These are phyloP conservation scores for Poicephalus meyeri DNA, from an alignment of 2,113 vertebrate genomes.

Conservation along the genomic window DNA sequence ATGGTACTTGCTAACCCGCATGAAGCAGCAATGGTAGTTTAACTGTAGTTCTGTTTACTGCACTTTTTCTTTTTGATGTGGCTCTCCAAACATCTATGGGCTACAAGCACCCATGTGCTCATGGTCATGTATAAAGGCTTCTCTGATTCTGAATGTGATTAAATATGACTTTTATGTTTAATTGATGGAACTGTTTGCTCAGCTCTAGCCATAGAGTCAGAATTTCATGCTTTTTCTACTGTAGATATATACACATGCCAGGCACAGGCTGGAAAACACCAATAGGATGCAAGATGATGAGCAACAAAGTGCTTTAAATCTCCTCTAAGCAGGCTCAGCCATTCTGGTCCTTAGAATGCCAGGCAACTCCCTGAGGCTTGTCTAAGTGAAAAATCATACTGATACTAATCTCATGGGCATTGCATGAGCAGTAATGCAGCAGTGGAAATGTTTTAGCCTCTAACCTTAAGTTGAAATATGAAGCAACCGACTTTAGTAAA, in stretches of 20 bases:
- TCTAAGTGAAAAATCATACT: not conserved
- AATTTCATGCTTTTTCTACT: not conserved
- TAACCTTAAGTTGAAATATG: not conserved
- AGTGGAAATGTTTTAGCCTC: not conserved
- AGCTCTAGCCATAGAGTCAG: not conserved
- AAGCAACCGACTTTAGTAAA: not conserved
- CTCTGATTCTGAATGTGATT: not conserved
- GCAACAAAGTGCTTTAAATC: not conserved
- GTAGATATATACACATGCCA: not conserved
- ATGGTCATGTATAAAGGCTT: not conserved
- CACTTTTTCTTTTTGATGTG: not conserved
- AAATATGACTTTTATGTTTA: not conserved
- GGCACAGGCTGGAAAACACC: not conserved
- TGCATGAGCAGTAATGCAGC: not conserved
- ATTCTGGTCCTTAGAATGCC: not conserved
- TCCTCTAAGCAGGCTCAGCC: not conserved
- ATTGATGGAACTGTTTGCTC: not conserved
- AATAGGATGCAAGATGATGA: not conserved
- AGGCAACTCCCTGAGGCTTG: not conserved
- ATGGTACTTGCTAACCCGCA: not conserved
- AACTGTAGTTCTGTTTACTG: not conserved
- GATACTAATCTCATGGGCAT: not conserved
- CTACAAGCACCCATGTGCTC: not conserved
- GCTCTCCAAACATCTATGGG: not conserved
- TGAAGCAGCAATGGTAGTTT: not conserved